phyloP scores from a whole-genome alignment of 1,140 invertebrate species.

The Drepana arcuata region DNA sequence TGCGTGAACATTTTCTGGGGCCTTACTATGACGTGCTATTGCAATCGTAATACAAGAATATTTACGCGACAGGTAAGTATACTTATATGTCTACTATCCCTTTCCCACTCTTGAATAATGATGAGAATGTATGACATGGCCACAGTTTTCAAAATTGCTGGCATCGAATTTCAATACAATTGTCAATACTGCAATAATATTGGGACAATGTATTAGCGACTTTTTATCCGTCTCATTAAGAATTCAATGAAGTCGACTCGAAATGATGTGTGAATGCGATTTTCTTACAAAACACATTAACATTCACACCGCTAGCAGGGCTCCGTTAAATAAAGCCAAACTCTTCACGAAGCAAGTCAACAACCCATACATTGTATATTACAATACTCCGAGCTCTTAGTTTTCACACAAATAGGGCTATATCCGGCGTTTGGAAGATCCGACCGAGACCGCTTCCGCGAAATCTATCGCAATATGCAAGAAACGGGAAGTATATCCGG shows the following conservation, averaged over 20 bases:
- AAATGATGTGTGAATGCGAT: slow-evolving; percentile 24
- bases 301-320: slow-evolving; percentile 22
- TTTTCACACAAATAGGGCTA: slow-evolving; percentile 57
- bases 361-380: slow-evolving; percentile 37
- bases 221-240: slow-evolving; percentile 23
- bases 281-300: slow-evolving; percentile 31
- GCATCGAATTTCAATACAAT: too few species aligned
- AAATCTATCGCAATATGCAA: slow-evolving; percentile 62
- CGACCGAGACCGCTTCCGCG: slow-evolving; percentile 45
- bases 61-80: too few species aligned
- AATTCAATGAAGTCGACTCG: too few species aligned
- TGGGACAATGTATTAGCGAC: slow-evolving; percentile 5
- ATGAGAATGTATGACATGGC: too few species aligned
- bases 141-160: too few species aligned
- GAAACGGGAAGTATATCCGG: slow-evolving; percentile 64
- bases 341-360: slow-evolving; percentile 42
- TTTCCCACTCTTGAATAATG: too few species aligned
- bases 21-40: too few species aligned
- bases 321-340: slow-evolving; percentile 37
- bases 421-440: slow-evolving; percentile 50
- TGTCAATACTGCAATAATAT: background rate
- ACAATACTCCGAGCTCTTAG: slow-evolving; percentile 31
- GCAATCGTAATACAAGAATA: too few species aligned
- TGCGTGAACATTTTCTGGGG: too few species aligned
- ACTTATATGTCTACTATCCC: too few species aligned